Base-by-base conservation (phyloP, 2,888 invertebrate species). In the Ectemnius cavifrons region DNA sequence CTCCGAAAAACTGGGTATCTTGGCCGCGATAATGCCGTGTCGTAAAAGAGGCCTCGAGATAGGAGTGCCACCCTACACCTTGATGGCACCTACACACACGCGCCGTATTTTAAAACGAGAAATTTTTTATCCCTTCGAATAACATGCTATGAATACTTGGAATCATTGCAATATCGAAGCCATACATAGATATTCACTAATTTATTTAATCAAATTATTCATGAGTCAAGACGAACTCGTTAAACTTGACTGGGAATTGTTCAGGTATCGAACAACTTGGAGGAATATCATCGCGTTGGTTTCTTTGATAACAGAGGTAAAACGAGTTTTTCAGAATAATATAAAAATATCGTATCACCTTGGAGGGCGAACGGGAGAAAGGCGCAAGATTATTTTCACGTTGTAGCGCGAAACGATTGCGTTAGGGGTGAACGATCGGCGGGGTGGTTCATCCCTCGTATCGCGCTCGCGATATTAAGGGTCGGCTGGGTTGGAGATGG, bases 1-100 rank as follows among this genome's bases (percentile, higher is more conserved):
- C 81, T 67, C 68, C 70, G 52, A 71, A 71, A 81, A 78, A 79
- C 61, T 69, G 73, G 68, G 63, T 67, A 68, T 62, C 63, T 73
- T 11, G 37, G 37, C 8, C 37, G 5, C 67, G 74, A 64, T 46
- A 56, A 37, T 63, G 49, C 61, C 20, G 8, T 4, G 27, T 37
- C 23, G 20, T 23, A 58, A 60, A n/a, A 8, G 46, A 13, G 27
- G 20, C 20, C 58, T 14, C 20, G 58, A 37, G 37, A 37, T 37
- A 37, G 37, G 8, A 37, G 8, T 37, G 37, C 37, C 37, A 37
- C 37, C 37, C 37, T 23, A 23, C 23, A 23, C 23, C 3, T 37
- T 2, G 37, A 6, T 37, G 8, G 8, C 37, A 37, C 37, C 37
- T 37, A 37, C 37, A 37, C 11, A 37, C 37, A 37, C 2, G 8